Conservation (phyloP, 2,797 vertebrate genomes). For the Heliangelus exortis region DNA sequence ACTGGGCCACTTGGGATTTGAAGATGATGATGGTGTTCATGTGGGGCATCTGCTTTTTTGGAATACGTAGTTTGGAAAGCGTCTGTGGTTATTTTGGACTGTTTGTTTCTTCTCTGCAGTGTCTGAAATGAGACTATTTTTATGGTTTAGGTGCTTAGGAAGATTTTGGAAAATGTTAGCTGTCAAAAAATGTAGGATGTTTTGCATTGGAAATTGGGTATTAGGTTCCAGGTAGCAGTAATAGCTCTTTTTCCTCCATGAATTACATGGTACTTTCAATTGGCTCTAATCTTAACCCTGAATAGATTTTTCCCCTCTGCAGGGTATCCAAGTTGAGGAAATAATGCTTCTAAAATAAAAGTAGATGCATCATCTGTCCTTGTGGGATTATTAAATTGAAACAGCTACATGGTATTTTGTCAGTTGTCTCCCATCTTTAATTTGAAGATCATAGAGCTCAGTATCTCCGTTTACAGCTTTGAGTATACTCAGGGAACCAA, state of each 20-base stretch:
- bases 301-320: conserved; percentile 36
- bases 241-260: conserved; percentile 36
- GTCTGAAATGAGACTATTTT: conserved; percentile 16
- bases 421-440: conserved; percentile 55
- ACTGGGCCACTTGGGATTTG: neutral
- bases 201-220: neutral
- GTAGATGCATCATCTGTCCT: neutral
- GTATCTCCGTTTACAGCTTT: conserved; percentile 52
- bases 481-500: conserved; percentile 61
- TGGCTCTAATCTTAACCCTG: conserved; percentile 25
- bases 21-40: neutral
- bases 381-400: conserved; percentile 61
- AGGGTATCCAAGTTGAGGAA: conserved; percentile 37
- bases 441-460: conserved; percentile 2
- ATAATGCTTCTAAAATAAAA: conserved; percentile 15
- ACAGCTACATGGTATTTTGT: conserved; percentile 39
- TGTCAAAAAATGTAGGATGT: neutral
- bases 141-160: neutral
- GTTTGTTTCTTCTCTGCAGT: neutral
- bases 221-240: conserved; percentile 1
- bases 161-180: conserved; percentile 1
- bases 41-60: neutral
- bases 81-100: neutral
- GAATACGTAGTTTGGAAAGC: neutral
- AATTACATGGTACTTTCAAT: neutral